Evolutionary conservation across 2,113 vertebrate genomes (phyloP).

Genomic region (Thunnus maccoyii): DNA sequence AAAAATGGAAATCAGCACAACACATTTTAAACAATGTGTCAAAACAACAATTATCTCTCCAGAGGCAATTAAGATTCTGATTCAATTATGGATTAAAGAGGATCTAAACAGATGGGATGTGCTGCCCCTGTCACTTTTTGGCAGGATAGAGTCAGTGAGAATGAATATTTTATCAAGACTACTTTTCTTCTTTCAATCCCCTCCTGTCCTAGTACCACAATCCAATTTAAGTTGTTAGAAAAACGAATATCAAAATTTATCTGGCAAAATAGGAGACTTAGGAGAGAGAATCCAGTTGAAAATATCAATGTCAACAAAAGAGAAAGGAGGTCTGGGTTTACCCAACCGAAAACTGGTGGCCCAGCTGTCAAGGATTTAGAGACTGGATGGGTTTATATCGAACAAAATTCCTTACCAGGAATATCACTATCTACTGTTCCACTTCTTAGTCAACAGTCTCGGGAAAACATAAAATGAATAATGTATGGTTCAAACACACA

Average conservation of each 20-base stretch:
- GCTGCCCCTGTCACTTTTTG: neutral
- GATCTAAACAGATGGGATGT: neutral
- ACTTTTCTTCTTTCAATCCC: neutral
- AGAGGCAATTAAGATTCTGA: neutral
- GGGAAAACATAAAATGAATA: no score
- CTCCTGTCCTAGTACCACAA: conserved; percentile 6
- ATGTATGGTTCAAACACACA: no score
- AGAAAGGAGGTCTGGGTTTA: no score
- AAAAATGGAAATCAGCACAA: conserved; percentile 13
- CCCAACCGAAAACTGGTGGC: no score
- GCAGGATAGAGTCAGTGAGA: conserved; percentile 7
- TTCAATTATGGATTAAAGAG: neutral
- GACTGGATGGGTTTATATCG: no score
- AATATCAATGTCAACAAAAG: no score
- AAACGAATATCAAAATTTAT: neutral
- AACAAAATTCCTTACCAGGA: no score
- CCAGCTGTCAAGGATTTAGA: no score
- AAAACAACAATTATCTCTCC: conserved; percentile 37
- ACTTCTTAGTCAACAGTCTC: no score
- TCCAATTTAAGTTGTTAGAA: conserved; percentile 2
- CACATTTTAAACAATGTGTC: neutral
- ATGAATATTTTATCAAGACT: conserved; percentile 31
- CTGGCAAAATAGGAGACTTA: neutral
- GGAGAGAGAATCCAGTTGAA: no score
- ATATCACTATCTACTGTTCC: no score